Percentiles rank a stretch among this genome's conserved stretches.
phyloP scores from a whole-genome alignment of 2,888 invertebrate species.

The Nomada ferruginata region DNA sequence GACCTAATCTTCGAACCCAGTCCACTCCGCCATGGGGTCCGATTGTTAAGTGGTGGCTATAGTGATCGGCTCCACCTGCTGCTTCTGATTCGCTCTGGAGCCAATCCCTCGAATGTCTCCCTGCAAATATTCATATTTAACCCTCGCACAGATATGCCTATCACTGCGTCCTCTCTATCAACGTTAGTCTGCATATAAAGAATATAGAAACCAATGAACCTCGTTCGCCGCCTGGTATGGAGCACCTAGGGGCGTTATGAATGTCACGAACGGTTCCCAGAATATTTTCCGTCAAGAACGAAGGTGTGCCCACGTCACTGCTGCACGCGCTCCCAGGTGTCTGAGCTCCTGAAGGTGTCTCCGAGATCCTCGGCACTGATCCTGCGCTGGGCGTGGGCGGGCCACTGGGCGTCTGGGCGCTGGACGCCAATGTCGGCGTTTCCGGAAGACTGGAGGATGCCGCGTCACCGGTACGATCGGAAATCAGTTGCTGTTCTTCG shows the following conservation, averaged over 20 bases:
- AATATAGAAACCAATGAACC: conserved; percentile 69
- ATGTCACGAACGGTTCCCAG: conserved; percentile 76
- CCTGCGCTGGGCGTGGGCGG: conserved; percentile 78
- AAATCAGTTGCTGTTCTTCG: conserved; percentile 73
- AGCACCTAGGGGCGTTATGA: conserved; percentile 78
- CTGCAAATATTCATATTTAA: conserved; percentile 59
- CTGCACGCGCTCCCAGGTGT: conserved; percentile 82
- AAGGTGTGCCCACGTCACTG: conserved; percentile 84
- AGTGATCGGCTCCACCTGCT: conserved; percentile 77
- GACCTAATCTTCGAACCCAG: conserved; percentile 88
- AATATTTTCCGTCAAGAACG: conserved; percentile 83
- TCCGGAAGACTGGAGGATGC: conserved; percentile 71
- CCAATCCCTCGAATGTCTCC: conserved; percentile 81
- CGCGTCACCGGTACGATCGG: conserved; percentile 64
- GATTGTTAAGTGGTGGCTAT: conserved; percentile 86
- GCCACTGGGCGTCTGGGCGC: conserved; percentile 77
- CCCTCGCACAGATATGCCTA: too few relatives aligned
- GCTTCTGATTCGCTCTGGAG: conserved; percentile 78
- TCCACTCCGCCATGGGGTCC: conserved; percentile 88
- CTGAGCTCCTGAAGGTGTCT: conserved; percentile 83
- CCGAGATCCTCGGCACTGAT: conserved; percentile 77
- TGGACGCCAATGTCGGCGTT: conserved; percentile 76
- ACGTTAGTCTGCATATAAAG: background rate
- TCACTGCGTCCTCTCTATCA: too few relatives aligned
- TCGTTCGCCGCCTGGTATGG: conserved; percentile 82